Evolutionary conservation across 2,113 vertebrate species (phyloP).

Genomic region (Cavia porcellus): DNA sequence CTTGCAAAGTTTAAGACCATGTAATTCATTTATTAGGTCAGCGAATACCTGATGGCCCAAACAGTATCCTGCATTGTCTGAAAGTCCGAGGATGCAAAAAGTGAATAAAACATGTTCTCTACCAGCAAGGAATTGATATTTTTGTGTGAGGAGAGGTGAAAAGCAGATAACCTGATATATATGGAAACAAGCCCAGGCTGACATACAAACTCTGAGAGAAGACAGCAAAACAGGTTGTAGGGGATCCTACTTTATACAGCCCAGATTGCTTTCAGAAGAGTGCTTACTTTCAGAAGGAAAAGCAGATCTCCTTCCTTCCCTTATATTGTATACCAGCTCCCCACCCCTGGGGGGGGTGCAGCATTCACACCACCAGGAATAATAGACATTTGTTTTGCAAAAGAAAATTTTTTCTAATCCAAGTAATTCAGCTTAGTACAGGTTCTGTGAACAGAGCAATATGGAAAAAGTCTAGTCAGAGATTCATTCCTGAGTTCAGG

Average conservation of each 20-base stretch:
- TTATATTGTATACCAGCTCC: too few relatives aligned
- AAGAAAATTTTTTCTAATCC: neutral
- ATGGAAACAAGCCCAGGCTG: neutral
- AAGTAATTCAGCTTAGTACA: neutral
- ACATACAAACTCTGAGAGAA: neutral
- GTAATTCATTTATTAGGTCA: neutral
- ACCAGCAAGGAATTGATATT: neutral
- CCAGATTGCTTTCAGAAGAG: neutral
- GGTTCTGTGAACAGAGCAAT: accelerated
- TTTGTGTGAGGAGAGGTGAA: neutral
- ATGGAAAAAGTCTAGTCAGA: neutral
- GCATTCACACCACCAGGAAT: neutral
- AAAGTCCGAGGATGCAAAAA: slow-evolving; percentile 1
- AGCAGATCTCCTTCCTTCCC: too few relatives aligned
- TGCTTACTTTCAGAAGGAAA: too few relatives aligned
- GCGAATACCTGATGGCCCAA: neutral
- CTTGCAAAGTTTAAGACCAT: neutral
- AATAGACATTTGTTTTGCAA: neutral
- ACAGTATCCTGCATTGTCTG: neutral
- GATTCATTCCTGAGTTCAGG: neutral
- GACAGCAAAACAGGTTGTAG: neutral
- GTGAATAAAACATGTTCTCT: neutral
- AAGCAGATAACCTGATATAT: neutral
- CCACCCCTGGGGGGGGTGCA: too few relatives aligned
- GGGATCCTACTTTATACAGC: neutral